Base-by-base conservation (phyloP, 2,113 vertebrate genomes). In the Philantomba maxwellii region DNA sequence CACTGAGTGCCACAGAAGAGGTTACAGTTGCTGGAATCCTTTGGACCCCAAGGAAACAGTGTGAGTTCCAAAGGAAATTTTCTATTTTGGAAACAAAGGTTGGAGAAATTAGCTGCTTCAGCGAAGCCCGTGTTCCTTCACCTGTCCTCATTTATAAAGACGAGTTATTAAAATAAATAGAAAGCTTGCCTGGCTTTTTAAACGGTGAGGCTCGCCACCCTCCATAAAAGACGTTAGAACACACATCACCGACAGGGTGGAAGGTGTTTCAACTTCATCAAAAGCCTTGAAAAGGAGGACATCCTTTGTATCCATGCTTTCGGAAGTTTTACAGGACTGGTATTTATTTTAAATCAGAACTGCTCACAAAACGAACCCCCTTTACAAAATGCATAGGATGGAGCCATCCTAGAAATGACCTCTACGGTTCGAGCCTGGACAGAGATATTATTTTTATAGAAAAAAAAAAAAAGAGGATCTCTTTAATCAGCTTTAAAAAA, bases 401-500 rank as follows among this genome's bases (percentile, higher is more conserved):
- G 75, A 2, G 49, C 36, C 0, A 78, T 96, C 92, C 97, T 93
- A 47, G 93, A 57, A n/a, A 91, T 97, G 98, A 98, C 98, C 98
- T 98, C 97, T 62, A 9, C 93, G 82, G 7, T 93, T 85, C 94
- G 23, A 53, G 97, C 95, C 97, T 91, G 98, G 98, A 98, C 98
- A n/a, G 93, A 90, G 96, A 97, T 90, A 85, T 93, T 93, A 92
- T 98, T 97, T 97, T 98, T 95, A 89, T 78, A 95, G 95, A 30
- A 64, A 33, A 43, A 39, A 51, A 39, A 51, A 51, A 75, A 95
- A 95, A 94, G 5, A 8, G 97, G 98, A 95, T 98, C 97, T 94
- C 97, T 99, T 98, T 99, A 98, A 99, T 99, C 98, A 98, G 97
- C 98, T 98, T 98, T 95, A 98, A 94, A 98, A 99, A 95, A 98